A percentile compares a stretch with the other conserved stretches of the same genome.
Conservation (phyloP, 2,888 invertebrate genomes). For the Eristalis arbustorum region DNA sequence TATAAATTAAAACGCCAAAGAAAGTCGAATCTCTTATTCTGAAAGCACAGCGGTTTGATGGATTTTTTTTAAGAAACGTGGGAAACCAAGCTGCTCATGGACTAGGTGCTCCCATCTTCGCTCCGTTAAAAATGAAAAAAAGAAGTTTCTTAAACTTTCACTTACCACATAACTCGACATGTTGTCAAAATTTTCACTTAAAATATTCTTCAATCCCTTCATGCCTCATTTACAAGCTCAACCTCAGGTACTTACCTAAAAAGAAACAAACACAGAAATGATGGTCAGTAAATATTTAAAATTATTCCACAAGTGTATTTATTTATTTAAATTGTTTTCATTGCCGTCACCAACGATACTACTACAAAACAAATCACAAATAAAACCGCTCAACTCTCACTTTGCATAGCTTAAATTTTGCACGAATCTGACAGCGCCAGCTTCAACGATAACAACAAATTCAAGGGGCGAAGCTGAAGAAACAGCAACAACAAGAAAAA, state of each 20-base stretch:
- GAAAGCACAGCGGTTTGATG: no score
- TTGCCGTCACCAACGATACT: neutral
- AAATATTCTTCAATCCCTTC: neutral
- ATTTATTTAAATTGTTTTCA: neutral
- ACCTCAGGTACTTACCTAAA: slow-evolving; percentile 53
- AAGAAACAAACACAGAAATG: slow-evolving; percentile 27
- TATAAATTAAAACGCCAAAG: no score
- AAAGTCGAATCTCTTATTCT: no score
- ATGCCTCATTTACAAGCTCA: neutral
- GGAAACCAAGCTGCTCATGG: no score
- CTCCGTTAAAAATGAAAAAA: neutral
- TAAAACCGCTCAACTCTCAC: slow-evolving; percentile 25
- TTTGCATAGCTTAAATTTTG: slow-evolving; percentile 15
- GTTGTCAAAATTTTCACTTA: neutral
- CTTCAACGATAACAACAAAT: slow-evolving; percentile 11
- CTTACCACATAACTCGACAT: slow-evolving; percentile 13
- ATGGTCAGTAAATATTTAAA: slow-evolving; percentile 18
- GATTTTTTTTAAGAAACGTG: no score
- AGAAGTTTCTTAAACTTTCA: slow-evolving; percentile 3
- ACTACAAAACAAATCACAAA: slow-evolving; percentile 10
- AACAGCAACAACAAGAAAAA: neutral
- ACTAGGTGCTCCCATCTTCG: neutral
- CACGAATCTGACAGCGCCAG: neutral
- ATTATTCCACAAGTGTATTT: slow-evolving; percentile 3
- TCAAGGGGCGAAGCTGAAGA: neutral